Conservation (phyloP, 37 sponge, comb jelly and placozoan genomes). For the Halichondria panicea region DNA sequence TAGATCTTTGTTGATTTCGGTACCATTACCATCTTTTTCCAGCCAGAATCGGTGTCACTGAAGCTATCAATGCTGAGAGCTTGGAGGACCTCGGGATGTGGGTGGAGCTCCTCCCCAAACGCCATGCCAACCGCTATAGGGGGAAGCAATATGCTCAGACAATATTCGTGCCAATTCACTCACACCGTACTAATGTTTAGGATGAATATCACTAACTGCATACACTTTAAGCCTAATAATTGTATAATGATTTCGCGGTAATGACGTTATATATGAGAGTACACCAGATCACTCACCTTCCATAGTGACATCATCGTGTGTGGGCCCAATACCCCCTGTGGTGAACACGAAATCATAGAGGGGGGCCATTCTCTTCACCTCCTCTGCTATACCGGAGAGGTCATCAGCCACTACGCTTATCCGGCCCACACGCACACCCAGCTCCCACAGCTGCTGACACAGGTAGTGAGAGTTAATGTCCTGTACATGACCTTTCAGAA, state of each 20-base stretch:
- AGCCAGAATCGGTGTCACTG: conserved; percentile 7
- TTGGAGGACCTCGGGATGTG: conserved; percentile 25
- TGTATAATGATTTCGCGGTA: too few relatives aligned
- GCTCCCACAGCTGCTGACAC: conserved; percentile 68
- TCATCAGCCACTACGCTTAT: conserved; percentile 60
- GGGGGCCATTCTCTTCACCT: conserved; percentile 42
- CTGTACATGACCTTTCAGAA: conserved; percentile 81
- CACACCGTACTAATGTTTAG: too few relatives aligned
- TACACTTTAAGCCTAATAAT: too few relatives aligned
- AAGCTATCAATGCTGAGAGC: conserved; percentile 16
- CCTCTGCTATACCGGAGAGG: conserved; percentile 53
- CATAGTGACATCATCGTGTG: conserved; percentile 92
- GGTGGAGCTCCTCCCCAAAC: conserved; percentile 57
- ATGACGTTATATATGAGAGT: too few relatives aligned
- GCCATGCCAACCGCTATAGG: conserved; percentile 63
- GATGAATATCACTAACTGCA: too few relatives aligned
- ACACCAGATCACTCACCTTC: conserved; percentile 51
- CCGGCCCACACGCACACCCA: conserved; percentile 69
- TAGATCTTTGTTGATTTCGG: conserved; percentile 58
- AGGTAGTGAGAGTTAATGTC: conserved; percentile 83
- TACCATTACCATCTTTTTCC: conserved; percentile 62
- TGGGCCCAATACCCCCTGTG: conserved; percentile 86
- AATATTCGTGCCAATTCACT: too few relatives aligned
- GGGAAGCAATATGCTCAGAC: not conserved
- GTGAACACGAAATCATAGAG: conserved; percentile 71